Conservation (phyloP, 2,797 vertebrate species). For the Schizopygopsis pylzovi region DNA sequence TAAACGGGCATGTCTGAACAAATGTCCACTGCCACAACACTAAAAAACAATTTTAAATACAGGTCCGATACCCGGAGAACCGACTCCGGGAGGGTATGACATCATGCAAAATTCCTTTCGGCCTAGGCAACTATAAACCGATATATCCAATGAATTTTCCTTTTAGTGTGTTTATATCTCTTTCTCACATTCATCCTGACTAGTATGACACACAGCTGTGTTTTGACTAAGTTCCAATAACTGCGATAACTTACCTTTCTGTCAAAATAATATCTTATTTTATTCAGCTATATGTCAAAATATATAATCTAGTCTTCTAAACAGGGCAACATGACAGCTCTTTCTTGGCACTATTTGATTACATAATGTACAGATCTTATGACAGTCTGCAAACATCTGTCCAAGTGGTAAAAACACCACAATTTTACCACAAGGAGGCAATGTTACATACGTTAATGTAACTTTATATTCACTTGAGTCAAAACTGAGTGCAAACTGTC, state of each 20-base stretch:
- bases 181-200: not conserved
- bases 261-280: not conserved
- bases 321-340: not conserved
- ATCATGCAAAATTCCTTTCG: conserved; percentile 49
- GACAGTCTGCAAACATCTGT: not conserved
- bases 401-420: not conserved
- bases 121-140: conserved; percentile 42
- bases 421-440: conserved; percentile 48
- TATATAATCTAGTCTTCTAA: not conserved
- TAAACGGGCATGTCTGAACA: conserved; percentile 42
- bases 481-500: not conserved
- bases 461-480: not conserved
- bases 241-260: not conserved
- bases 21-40: conserved; percentile 7
- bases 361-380: not conserved
- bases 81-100: conserved; percentile 35
- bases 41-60: conserved; percentile 34
- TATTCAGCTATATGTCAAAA: not conserved
- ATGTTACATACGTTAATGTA: conserved; percentile 13
- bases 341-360: not conserved
- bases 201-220: too few species aligned
- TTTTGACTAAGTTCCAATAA: not conserved
- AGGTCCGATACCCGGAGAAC: conserved; percentile 6
- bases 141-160: conserved; percentile 3
- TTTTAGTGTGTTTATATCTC: not conserved